Conservation (phyloP, 1,140 invertebrate genomes). For the Eubasilissa regina region DNA sequence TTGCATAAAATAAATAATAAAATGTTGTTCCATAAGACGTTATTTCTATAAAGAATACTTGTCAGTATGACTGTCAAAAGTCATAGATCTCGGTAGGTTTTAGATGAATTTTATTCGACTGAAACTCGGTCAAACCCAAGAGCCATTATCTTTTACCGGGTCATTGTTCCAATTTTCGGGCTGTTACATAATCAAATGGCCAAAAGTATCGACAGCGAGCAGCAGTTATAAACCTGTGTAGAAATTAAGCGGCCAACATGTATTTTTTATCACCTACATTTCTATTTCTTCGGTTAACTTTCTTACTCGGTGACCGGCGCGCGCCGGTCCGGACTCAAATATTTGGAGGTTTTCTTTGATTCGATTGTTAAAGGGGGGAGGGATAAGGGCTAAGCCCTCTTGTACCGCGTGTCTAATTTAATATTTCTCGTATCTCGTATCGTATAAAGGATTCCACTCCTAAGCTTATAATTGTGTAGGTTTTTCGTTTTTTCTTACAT, state of each 20-base stretch:
- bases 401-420: too few relatives aligned
- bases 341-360: background rate
- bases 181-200: slow-evolving; percentile 18
- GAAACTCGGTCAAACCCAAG: slow-evolving; percentile 18
- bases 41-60: background rate
- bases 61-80: background rate
- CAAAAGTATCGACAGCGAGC: slow-evolving; percentile 1
- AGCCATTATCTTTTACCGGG: slow-evolving; percentile 21
- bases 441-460: too few relatives aligned
- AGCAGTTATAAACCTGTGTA: slow-evolving; percentile 18
- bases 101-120: background rate
- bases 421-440: too few relatives aligned
- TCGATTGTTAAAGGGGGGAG: too few relatives aligned
- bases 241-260: slow-evolving; percentile 2
- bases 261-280: slow-evolving; percentile 17
- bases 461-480: too few relatives aligned
- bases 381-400: too few relatives aligned
- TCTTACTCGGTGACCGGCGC: background rate
- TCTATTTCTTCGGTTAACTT: slow-evolving; percentile 22
- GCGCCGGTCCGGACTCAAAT: too few relatives aligned
- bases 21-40: too few relatives aligned
- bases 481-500: too few relatives aligned
- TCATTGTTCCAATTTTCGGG: background rate
- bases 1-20: too few relatives aligned
- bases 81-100: slow-evolving; percentile 16